Conservation (phyloP, 2,888 invertebrate genomes). For the Aplocera efformata region DNA sequence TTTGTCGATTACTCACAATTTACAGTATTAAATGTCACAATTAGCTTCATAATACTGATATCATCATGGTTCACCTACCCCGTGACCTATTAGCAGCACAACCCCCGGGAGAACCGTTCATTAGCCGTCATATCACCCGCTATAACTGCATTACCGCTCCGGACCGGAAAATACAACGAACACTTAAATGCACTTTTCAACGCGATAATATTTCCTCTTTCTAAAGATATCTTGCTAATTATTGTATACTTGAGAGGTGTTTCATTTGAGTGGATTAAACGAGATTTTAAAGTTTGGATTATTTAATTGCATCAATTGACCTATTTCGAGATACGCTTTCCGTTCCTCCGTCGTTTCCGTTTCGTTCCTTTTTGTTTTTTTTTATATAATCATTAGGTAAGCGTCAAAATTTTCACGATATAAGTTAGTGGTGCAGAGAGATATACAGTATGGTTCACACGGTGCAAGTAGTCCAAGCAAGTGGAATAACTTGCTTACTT, state of each 20-base stretch:
- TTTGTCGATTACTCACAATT: too few relatives aligned
- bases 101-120: slow-evolving; percentile 9
- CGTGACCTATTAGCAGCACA: too few relatives aligned
- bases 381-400: too few relatives aligned
- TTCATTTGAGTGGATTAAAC: slow-evolving; percentile 15
- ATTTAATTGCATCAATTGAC: slow-evolving; percentile 19
- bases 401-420: too few relatives aligned
- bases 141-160: slow-evolving; percentile 22
- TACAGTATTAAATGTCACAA: too few relatives aligned
- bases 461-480: too few relatives aligned
- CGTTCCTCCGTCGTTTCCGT: not conserved
- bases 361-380: too few relatives aligned
- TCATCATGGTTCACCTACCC: too few relatives aligned
- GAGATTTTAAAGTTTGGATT: slow-evolving; percentile 13
- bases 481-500: too few relatives aligned
- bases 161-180: slow-evolving; percentile 13
- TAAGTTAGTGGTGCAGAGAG: too few relatives aligned
- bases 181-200: slow-evolving; percentile 17
- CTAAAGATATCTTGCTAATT: slow-evolving; percentile 17
- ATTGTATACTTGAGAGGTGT: slow-evolving; percentile 12
- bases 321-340: slow-evolving; percentile 13
- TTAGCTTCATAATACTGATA: too few relatives aligned
- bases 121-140: slow-evolving; percentile 8
- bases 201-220: slow-evolving; percentile 21
- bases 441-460: too few relatives aligned